phyloP scores from a whole-genome alignment of 2,797 vertebrate species.

The Heliangelus exortis region DNA sequence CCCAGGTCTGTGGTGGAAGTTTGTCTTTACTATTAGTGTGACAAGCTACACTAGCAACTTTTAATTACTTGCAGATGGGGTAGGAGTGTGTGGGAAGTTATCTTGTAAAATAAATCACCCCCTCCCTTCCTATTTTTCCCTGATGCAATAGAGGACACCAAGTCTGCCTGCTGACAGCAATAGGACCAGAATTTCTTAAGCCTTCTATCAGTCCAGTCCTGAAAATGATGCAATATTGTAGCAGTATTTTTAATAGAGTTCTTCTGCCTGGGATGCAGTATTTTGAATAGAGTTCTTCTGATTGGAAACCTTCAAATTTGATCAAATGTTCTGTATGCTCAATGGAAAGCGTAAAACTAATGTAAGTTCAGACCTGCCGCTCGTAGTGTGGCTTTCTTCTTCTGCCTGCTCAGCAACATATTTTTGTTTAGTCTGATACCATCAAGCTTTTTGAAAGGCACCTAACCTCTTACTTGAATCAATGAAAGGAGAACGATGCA shows the following conservation, averaged over 20 bases:
- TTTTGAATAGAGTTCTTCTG: not conserved
- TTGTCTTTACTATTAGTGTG: not conserved
- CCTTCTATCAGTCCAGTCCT: not conserved
- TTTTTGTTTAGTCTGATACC: not conserved
- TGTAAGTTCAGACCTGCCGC: not conserved
- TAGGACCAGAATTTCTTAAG: not conserved
- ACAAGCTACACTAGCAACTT: not conserved
- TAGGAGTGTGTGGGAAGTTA: not conserved
- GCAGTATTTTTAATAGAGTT: not conserved
- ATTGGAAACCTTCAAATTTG: not conserved
- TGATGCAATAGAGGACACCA: not conserved
- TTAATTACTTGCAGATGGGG: conserved; percentile 27
- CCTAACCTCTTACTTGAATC: not conserved
- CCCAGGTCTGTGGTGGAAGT: not conserved
- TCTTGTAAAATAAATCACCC: not conserved
- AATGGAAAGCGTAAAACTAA: not conserved
- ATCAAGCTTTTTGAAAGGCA: not conserved
- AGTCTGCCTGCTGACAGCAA: not conserved
- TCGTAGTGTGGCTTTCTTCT: not conserved
- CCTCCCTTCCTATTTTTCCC: not conserved
- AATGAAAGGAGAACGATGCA: not conserved
- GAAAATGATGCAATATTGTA: not conserved
- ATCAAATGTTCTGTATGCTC: not conserved
- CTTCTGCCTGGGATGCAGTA: not conserved
- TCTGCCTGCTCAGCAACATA: not conserved